Conservation (phyloP, 2,797 vertebrate species). For the Sebastes trivittatus region DNA sequence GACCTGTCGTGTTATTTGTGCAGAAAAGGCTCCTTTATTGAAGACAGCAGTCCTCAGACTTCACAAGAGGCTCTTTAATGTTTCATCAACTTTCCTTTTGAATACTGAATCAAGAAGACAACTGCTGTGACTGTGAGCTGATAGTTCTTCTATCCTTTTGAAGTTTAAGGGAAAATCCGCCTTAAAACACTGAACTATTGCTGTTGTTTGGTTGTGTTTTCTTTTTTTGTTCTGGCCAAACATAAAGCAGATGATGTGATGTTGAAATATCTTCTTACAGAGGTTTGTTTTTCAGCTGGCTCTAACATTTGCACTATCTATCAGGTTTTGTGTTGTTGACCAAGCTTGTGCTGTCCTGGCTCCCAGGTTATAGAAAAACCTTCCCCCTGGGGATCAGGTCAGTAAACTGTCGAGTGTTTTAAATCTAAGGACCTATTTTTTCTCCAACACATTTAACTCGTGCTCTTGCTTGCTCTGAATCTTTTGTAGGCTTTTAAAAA, state of each 20-base stretch:
- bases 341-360: not conserved
- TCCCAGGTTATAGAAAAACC: not conserved
- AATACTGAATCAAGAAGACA: slow-evolving; percentile 34
- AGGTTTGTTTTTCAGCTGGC: not conserved
- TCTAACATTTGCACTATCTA: not conserved
- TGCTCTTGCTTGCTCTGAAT: not conserved
- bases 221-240: not conserved
- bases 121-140: slow-evolving; percentile 20
- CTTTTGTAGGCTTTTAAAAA: not conserved
- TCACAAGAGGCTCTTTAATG: slow-evolving; percentile 58
- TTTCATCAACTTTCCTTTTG: slow-evolving; percentile 54
- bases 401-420: not conserved
- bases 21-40: slow-evolving; percentile 30
- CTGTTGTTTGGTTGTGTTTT: not conserved
- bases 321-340: not conserved
- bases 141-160: slow-evolving; percentile 17
- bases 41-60: slow-evolving; percentile 41
- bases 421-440: not conserved
- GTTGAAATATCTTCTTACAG: not conserved
- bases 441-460: not conserved
- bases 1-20: slow-evolving; percentile 55
- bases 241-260: not conserved
- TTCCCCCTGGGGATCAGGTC: not conserved
- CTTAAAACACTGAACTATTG: slow-evolving; percentile 10
- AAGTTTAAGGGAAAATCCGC: slow-evolving; percentile 24